These are phyloP conservation scores for Diadema setosum DNA, from an alignment of 35 echinoderm and acorn worm species.

Conservation along the genomic window DNA sequence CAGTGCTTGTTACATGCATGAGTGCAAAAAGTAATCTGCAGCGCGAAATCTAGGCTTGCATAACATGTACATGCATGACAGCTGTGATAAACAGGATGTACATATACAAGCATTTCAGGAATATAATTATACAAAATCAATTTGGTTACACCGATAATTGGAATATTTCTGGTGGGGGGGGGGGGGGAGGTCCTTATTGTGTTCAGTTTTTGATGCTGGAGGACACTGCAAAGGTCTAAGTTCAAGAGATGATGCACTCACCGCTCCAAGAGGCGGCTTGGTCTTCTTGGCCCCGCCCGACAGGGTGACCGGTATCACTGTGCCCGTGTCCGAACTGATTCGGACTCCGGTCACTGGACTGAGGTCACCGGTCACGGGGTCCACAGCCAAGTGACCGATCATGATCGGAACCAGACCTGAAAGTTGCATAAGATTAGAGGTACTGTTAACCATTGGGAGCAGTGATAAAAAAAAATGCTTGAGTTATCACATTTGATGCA, in stretches of 20 bases:
- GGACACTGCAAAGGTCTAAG: neutral
- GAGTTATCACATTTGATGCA: neutral
- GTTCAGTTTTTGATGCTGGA: no score
- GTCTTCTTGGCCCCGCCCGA: constrained; percentile 61
- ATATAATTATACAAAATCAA: no score
- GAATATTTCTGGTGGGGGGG: neutral
- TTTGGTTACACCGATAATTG: no score
- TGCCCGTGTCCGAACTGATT: constrained; percentile 81
- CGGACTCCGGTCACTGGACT: constrained; percentile 87
- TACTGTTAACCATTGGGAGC: no score
- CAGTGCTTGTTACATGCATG: no score
- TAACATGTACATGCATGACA: no score
- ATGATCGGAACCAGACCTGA: constrained; percentile 90
- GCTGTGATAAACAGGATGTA: no score
- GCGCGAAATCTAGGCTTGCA: no score
- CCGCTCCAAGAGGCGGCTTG: constrained; percentile 91
- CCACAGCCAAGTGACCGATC: constrained; percentile 84
- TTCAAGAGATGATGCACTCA: constrained; percentile 15
- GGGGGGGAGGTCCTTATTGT: neutral
- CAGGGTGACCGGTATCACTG: constrained; percentile 81
- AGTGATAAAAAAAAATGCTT: neutral
- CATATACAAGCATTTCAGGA: no score
- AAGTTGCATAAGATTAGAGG: neutral
- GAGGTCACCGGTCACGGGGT: constrained; percentile 86
- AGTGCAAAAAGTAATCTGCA: no score